A percentile compares a stretch with the other conserved stretches of the same genome.
Conservation (phyloP, 2,888 invertebrate species). For the Dynastes tityus region DNA sequence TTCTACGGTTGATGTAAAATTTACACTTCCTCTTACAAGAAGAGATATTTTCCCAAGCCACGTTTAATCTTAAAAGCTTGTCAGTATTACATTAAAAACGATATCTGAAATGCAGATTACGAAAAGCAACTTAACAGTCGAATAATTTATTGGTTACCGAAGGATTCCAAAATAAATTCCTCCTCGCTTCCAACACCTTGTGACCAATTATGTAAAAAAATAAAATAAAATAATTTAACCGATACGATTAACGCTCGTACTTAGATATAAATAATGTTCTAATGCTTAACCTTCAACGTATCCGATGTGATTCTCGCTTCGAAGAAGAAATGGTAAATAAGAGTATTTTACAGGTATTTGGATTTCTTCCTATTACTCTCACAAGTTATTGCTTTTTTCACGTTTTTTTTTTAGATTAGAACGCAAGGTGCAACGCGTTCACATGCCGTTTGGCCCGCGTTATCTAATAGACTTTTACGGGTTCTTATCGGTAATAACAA, state of each 20-base stretch:
- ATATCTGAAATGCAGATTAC: not conserved
- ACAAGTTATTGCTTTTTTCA: not conserved
- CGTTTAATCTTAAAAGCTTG: not conserved
- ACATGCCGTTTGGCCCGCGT: not conserved
- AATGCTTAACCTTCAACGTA: not conserved
- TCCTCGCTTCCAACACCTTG: not conserved
- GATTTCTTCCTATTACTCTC: not conserved
- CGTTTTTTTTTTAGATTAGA: conserved; percentile 39
- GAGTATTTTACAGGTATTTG: not conserved
- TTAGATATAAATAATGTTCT: not conserved
- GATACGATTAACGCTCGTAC: not conserved
- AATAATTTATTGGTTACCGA: no score
- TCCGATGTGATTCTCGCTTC: not conserved
- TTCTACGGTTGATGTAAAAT: no score
- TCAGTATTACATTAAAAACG: not conserved
- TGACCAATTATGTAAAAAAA: not conserved
- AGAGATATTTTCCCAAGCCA: not conserved
- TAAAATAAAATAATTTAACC: not conserved
- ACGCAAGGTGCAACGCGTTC: not conserved
- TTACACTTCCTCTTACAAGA: no score
- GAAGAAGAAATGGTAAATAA: not conserved
- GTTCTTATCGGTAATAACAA: conserved; percentile 5
- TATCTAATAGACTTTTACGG: conserved; percentile 39
- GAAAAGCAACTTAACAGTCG: no score
- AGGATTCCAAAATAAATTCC: not conserved